These are phyloP conservation scores for Pseudomyrmex dendroicus DNA, from an alignment of 1,140 invertebrate species.

Conservation along the genomic window DNA sequence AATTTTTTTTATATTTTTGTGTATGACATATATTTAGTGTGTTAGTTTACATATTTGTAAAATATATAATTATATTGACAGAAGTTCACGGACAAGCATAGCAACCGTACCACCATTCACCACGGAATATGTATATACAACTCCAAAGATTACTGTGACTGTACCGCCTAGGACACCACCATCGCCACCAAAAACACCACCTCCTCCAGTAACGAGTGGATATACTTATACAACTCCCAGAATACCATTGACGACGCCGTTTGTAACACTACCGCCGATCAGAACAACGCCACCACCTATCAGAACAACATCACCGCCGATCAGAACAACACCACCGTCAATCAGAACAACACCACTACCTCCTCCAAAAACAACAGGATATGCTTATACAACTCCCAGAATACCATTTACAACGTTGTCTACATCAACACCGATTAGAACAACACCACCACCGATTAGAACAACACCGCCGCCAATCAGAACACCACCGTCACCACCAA, in stretches of 20 bases:
- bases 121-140: not conserved
- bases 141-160: conserved; percentile 8
- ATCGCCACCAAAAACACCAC: conserved; percentile 24
- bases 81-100: conserved; percentile 1
- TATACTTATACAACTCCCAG: conserved; percentile 1
- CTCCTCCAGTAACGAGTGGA: conserved; percentile 1
- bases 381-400: not conserved
- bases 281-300: conserved; percentile 22
- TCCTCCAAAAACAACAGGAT: not conserved
- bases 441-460: conserved; percentile 22
- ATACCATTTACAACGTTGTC: not conserved
- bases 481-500: conserved; percentile 6
- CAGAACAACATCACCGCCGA: conserved; percentile 13
- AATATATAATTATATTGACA: conserved; percentile 1
- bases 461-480: conserved; percentile 7
- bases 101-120: not conserved
- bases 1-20: not conserved
- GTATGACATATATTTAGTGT: not conserved
- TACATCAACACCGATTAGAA: not conserved
- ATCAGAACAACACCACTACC: conserved; percentile 21
- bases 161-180: not conserved
- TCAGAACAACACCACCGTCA: not conserved
- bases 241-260: not conserved
- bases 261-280: not conserved
- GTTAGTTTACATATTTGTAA: not conserved